Evolutionary conservation across 2,797 vertebrate species (phyloP).

Genomic region (Balearica regulorum): DNA sequence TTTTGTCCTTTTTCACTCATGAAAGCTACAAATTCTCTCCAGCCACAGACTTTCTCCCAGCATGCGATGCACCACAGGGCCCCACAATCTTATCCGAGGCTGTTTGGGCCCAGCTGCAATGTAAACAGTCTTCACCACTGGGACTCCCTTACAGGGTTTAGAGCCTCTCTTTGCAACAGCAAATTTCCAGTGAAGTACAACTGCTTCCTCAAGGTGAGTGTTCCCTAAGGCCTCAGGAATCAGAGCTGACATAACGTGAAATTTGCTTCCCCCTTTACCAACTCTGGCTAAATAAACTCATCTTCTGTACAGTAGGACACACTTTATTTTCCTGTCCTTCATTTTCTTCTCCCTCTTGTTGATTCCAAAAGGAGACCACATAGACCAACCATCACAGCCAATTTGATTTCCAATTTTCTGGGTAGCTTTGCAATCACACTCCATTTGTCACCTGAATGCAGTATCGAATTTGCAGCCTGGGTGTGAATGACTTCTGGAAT

Average conservation of each 20-base stretch:
- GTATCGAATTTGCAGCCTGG: neutral
- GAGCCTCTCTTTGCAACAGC: neutral
- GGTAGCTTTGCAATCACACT: constrained; percentile 6
- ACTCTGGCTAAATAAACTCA: constrained; percentile 1
- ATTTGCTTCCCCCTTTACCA: neutral
- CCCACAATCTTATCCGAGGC: neutral
- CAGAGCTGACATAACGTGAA: neutral
- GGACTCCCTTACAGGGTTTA: neutral
- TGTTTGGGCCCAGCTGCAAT: neutral
- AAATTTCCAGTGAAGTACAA: neutral
- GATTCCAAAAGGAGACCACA: constrained; percentile 15
- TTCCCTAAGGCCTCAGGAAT: neutral
- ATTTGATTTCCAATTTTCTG: constrained; percentile 42
- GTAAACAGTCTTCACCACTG: neutral
- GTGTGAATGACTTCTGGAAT: constrained; percentile 34
- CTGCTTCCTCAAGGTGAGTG: neutral
- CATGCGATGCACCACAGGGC: neutral
- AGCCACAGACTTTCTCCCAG: neutral
- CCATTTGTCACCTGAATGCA: constrained; percentile 19
- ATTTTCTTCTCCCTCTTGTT: neutral
- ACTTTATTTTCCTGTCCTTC: constrained; percentile 6
- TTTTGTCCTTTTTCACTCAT: neutral
- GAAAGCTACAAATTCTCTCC: neutral
- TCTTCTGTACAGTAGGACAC: neutral
- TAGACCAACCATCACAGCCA: constrained; percentile 3